Evolutionary conservation across 2,113 vertebrate species (phyloP), one percentile per base, ranked within the genome.

Genomic region (Procavia capensis): DNA sequence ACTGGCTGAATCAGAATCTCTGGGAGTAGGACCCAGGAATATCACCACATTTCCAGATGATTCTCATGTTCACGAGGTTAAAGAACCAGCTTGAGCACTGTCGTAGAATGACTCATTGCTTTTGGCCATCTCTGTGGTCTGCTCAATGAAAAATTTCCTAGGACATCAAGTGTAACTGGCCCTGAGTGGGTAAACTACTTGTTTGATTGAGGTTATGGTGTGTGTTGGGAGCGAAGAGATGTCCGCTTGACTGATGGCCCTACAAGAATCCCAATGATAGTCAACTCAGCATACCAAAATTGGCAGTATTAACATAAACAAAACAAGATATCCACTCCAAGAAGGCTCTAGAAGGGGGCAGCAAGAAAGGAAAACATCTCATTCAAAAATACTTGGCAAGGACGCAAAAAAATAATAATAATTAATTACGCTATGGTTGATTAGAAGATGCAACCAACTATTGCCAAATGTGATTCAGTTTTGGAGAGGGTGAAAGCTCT

Each of bases 381-480:
- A 85, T 78, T 74, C 0, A 91, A 96, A 93, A 94, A 76, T n/a
- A 88, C 64, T 86, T 96, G 79, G 27, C 79, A 90, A 93, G 68
- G 92, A 78, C 59, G 47, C 6, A 24, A 61, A 24, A 41, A 54
- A 39, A 72, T 3, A 54, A 54, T 16, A 34, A 63, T n/a, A n/a
- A 63, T 59, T 82, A 76, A 91, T 88, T 93, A 59, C 36, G 39
- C 36, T 76, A 47, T 39, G 59, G 19, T 66, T 78, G 88, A 80
- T 86, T 95, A 81, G 85, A 97, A 96, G 63, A 80, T 85, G 41
- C 34, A 74, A 50, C 72, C 20, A 25, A 50, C 81, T 89, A 43
- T 87, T 93, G 54, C 41, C 78, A 93, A 85, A 36, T 70, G 17
- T 90, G 74, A 91, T 70, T 95, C 87, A 68, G 36, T 75, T 90